Base-by-base conservation (phyloP, 92 coral and sea anemone species). In the Blastomussa wellsi region DNA sequence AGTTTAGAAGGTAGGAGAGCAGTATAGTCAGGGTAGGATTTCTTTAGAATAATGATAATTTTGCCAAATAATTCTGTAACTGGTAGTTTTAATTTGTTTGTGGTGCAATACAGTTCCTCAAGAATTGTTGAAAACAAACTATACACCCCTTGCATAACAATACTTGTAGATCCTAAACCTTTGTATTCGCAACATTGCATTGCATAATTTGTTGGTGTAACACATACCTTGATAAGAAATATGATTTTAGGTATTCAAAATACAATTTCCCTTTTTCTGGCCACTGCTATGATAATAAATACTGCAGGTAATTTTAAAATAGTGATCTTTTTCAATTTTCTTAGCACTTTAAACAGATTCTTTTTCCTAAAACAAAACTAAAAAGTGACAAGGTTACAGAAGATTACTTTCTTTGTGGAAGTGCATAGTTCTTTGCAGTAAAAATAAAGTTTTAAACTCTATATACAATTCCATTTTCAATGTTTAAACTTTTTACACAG, bases 371-470 rank as follows among this genome's bases (percentile, higher is more conserved):
- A 9, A 62, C 32, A 14, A 60, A 9, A n/a, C 26, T 11, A 76
- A 41, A 14, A 16, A 47, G 24, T 48, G 15, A 44, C 4, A 17
- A 49, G 29, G 4, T 24, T 8, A 32, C 0, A 26, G n/a, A 19
- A 37, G 49, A 17, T 37, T n/a, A 49, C 51, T 0, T 28, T 31
- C 10, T 28, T 48, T 28, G 26, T 16, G 16, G 24, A 52, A 76
- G 35, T 75, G 38, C 60, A 75, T 13, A 44, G 65, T 36, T 33
- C 38, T 77, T 77, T 49, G 28, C 49, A 41, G 24, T 26, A 10
- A 60, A 79, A 77, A 77, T 77, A 77, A 79, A 41, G 38, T 47
- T 74, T 42, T 20, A 1, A 78, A 62, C 53, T 59, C 38, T 39
- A n/a, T 60, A 1, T n/a, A 78, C 52, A 59, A 26, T 66, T 62